phyloP scores from a whole-genome alignment of 2,797 vertebrate genomes.

The Botia almorhae region DNA sequence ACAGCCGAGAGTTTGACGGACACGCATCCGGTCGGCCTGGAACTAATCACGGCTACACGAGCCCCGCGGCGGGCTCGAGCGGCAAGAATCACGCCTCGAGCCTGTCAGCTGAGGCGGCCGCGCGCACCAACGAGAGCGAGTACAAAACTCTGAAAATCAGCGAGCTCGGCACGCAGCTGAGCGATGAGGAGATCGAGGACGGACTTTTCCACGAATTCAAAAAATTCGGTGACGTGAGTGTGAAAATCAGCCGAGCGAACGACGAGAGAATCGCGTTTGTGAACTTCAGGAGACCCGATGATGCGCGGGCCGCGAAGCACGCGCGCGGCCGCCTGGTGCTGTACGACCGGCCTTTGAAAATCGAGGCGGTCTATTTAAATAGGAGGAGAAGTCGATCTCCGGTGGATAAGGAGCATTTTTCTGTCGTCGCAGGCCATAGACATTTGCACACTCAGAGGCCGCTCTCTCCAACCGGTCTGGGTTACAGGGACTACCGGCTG shows the following conservation, averaged over 20 bases:
- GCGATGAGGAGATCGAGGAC: constrained; percentile 96
- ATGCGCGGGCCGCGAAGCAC: constrained; percentile 93
- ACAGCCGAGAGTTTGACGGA: constrained; percentile 87
- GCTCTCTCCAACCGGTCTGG: constrained; percentile 88
- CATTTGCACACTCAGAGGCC: constrained; percentile 85
- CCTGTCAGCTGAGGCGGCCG: constrained; percentile 75
- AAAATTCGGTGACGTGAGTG: constrained; percentile 96
- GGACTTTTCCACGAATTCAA: constrained; percentile 98
- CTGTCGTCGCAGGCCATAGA: constrained; percentile 78
- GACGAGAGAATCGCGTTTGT: constrained; percentile 95
- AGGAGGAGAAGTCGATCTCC: constrained; percentile 89
- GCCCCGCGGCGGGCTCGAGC: constrained; percentile 71
- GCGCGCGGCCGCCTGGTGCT: constrained; percentile 91
- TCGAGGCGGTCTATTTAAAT: constrained; percentile 90
- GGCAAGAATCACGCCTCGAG: constrained; percentile 80
- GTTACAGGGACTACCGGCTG: constrained; percentile 93
- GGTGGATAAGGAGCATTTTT: constrained; percentile 86
- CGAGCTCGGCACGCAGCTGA: constrained; percentile 93
- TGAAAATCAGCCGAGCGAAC: constrained; percentile 92
- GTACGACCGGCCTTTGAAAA: constrained; percentile 95
- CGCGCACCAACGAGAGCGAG: constrained; percentile 81
- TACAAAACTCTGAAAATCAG: constrained; percentile 98
- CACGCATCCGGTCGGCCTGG: constrained; percentile 79
- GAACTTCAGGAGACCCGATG: constrained; percentile 94
- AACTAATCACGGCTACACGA: constrained; percentile 83